These are phyloP conservation scores for Channa maculata DNA, from an alignment of 2,113 vertebrate genomes.

Conservation along the genomic window DNA sequence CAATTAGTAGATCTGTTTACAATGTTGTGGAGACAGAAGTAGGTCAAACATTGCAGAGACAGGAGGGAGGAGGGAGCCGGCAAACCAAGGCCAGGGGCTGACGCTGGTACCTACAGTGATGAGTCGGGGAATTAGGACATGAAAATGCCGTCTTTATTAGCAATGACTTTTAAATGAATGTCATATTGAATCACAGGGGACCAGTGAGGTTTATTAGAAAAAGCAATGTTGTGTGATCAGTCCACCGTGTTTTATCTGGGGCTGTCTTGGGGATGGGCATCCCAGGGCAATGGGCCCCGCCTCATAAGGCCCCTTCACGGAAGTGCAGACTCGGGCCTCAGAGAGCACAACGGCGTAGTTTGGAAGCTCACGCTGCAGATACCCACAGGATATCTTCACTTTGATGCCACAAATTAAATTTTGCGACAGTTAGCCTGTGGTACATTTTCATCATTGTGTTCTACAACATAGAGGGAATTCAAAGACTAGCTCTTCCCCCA, in stretches of 20 bases:
- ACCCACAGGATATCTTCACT: slow-evolving; percentile 59
- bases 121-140: slow-evolving; percentile 74
- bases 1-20: slow-evolving; percentile 83
- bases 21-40: slow-evolving; percentile 79
- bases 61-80: slow-evolving; percentile 57
- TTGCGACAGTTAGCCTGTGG: slow-evolving; percentile 48
- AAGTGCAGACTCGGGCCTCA: slow-evolving; percentile 37
- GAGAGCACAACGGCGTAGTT: slow-evolving; percentile 46
- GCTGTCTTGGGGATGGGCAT: slow-evolving; percentile 17
- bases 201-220: slow-evolving; percentile 59
- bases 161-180: slow-evolving; percentile 79
- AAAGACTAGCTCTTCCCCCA: slow-evolving; percentile 40
- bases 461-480: slow-evolving; percentile 35
- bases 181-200: slow-evolving; percentile 73
- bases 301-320: slow-evolving; percentile 12
- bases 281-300: slow-evolving; percentile 45
- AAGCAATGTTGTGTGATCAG: slow-evolving; percentile 66
- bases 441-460: slow-evolving; percentile 61
- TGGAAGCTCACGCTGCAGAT: slow-evolving; percentile 54
- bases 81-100: slow-evolving; percentile 64
- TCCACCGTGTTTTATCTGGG: slow-evolving; percentile 53
- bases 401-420: slow-evolving; percentile 47
- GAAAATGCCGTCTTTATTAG: slow-evolving; percentile 75
- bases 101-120: slow-evolving; percentile 72
- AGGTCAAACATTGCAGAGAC: slow-evolving; percentile 75